Evolutionary conservation across 2,888 invertebrate genomes (phyloP), one percentile per base, ranked within the genome.

Genomic region (Busseola fusca): DNA sequence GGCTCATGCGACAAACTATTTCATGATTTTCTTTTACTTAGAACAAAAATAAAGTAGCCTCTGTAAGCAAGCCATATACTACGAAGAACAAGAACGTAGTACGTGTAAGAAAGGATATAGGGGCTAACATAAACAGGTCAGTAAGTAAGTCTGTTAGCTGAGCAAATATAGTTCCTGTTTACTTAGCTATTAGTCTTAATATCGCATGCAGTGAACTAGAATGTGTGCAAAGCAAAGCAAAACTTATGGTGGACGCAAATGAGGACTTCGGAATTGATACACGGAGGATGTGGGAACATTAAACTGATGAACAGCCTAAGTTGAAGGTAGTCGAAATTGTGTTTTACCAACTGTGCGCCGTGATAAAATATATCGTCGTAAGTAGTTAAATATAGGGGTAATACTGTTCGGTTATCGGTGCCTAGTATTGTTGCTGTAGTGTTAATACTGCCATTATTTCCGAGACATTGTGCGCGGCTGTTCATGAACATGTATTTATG

Each of bases 181-280:
- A 85, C 84, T 85, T 69, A 27, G 74, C 86, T 86, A 90, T 94
- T 92, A 90, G 91, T 94, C 87, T 92, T 92, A 86, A 93, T 95
- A 93, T 92, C 69, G 87, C 87, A 84, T 89, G 89, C 85, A 88
- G 85, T 84, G 86, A 86, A 87, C 81, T 83, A 84, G 85, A 87
- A 88, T 84, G 85, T 86, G 83, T 86, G 84, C 83, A 85, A 84
- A 81, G 88, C 87, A 92, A 94, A 95, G 89, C 88, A 89, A 89
- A 93, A 94, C 89, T 90, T 94, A 94, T 91, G 88, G 91, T 88
- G 84, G 89, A 91, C 90, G 90, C 91, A 94, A 94, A 95, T 93
- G 91, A 93, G 91, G 86, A 91, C 87, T 89, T 89, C 84, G 87
- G 87, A 86, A 88, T 88, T 88, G 87, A 86, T 83, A 76, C 74